Conservation (phyloP, 2,797 vertebrate species). For the Eulemur coronatus region DNA sequence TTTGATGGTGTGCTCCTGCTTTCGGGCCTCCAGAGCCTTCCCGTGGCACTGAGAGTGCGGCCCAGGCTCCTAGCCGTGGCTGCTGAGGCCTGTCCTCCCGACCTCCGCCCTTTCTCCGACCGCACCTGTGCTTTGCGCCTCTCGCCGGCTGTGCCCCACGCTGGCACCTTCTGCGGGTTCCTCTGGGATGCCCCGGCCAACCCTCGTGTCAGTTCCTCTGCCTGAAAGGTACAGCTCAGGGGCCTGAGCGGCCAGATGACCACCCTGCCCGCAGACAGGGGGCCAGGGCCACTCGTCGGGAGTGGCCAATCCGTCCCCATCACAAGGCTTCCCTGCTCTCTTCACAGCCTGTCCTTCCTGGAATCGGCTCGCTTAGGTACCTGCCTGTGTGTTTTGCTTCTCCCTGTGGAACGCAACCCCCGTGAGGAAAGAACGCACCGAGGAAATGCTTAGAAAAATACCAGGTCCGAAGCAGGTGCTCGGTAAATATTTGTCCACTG, state of each 20-base stretch:
- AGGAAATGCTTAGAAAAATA: neutral
- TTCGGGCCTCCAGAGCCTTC: neutral
- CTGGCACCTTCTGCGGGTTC: rapidly evolving
- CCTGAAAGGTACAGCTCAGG: too few species aligned
- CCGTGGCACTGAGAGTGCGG: rapidly evolving
- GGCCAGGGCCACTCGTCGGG: rapidly evolving
- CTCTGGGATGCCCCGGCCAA: neutral
- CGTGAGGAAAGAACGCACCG: rapidly evolving
- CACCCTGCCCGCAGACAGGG: neutral
- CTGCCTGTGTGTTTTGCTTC: neutral
- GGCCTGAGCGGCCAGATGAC: neutral
- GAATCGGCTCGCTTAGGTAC: rapidly evolving
- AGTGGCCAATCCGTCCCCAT: too few species aligned
- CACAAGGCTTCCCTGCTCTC: rapidly evolving
- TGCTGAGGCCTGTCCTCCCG: rapidly evolving
- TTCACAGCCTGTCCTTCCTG: rapidly evolving
- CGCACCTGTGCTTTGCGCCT: neutral
- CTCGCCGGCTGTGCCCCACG: rapidly evolving
- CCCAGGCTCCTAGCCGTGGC: neutral
- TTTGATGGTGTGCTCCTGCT: rapidly evolving
- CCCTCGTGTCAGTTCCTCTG: neutral
- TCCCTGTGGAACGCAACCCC: neutral
- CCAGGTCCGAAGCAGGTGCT: neutral
- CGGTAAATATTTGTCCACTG: rapidly evolving
- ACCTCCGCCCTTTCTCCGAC: neutral